Evolutionary conservation across 2,797 vertebrate species (phyloP).

Genomic region (Erpetoichthys calabaricus): DNA sequence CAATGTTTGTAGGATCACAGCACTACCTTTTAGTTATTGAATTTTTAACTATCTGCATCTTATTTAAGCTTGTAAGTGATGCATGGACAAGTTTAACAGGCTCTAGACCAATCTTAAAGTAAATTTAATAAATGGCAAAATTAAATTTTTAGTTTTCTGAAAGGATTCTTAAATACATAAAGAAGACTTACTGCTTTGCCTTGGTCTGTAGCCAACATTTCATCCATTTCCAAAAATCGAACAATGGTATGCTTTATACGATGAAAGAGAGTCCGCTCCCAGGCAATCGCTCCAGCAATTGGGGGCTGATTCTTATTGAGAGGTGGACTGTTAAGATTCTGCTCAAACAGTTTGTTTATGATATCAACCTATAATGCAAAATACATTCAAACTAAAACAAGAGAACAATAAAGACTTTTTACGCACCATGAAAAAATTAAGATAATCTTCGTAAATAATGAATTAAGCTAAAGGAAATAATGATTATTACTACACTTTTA

Average conservation of each 20-base stretch:
- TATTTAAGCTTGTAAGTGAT: too few species aligned
- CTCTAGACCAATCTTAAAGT: too few species aligned
- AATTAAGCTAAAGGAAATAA: too few species aligned
- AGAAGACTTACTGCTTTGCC: constrained; percentile 45
- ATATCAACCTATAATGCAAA: constrained; percentile 54
- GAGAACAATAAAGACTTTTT: neutral
- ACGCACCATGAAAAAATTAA: too few species aligned
- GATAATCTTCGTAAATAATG: too few species aligned
- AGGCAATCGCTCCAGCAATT: constrained; percentile 70
- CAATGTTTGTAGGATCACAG: too few species aligned
- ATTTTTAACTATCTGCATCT: too few species aligned
- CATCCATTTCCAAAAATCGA: constrained; percentile 58
- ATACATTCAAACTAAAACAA: constrained; percentile 2
- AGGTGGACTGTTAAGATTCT: constrained; percentile 54
- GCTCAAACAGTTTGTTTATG: constrained; percentile 53
- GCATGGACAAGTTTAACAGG: too few species aligned
- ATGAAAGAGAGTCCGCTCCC: constrained; percentile 60
- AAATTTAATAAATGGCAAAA: too few species aligned
- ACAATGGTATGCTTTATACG: constrained; percentile 62
- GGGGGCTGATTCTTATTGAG: constrained; percentile 66
- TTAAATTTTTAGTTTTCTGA: too few species aligned
- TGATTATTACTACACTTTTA: too few species aligned
- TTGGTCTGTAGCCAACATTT: constrained; percentile 50
- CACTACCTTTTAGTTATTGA: too few species aligned
- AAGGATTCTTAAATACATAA: neutral